Base-by-base conservation (phyloP, 2,888 invertebrate genomes). In the Shargacucullia verbasci region DNA sequence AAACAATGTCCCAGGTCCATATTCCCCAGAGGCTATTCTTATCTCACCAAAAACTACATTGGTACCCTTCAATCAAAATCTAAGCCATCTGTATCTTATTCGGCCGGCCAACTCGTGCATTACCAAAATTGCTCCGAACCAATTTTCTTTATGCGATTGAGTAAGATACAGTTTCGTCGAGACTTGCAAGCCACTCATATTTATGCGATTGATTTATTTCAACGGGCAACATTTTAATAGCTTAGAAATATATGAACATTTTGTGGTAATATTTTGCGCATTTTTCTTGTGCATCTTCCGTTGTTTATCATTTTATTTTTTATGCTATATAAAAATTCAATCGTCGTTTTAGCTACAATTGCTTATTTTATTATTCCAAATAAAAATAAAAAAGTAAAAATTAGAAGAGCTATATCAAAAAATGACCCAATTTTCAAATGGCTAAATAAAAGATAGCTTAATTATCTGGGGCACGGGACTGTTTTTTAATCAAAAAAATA, bases 51-150 rank as follows among this genome's bases (percentile, higher is more conserved):
- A 68, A 69, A 71, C 71, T 79, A 65, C 72, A 74, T 79, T 78
- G 76, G 76, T 75, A 81, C 75, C 79, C 80, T 82, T 87, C 86
- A 86, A 88, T 89, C 88, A 90, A 88, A 88, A 85, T 79, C 80
- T 75, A 80, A 81, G 70, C 79, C 67, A 76, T 78, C 73, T 76
- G 76, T 76, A 78, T 84, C 80, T 78, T 81, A 80, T 83, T 80
- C 82, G 76, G 83, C 80, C 80, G 82, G 89, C 86, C 88, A 89
- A 90, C 83, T 86, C 85, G 80, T 90, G 88, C 91, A 91, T 91
- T 91, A 91, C 89, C 78, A 84, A 89, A 90, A 91, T 91, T 91
- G 91, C 88, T 87, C 79, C 80, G 83, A 88, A 88, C 86, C 89
- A 89, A 91, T 91, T 85, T 88, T 83, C 86, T 91, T 89, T 89